A percentile compares a stretch with the other conserved stretches of the same genome.
Conservation (phyloP, 2,113 vertebrate genomes). For the Muntiacus muntjak region DNA sequence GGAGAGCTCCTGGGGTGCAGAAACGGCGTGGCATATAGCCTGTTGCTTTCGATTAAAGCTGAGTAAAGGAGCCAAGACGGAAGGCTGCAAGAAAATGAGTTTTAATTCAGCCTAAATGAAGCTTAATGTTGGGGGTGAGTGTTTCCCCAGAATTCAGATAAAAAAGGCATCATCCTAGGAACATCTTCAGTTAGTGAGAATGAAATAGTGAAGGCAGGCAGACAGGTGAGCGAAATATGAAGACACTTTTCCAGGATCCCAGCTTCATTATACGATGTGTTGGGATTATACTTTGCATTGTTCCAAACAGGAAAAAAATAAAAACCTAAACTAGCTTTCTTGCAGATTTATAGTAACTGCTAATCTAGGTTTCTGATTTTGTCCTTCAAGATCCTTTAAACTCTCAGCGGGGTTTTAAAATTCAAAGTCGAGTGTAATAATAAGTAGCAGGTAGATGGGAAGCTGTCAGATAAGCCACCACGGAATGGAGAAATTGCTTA, state of each 20-base stretch:
- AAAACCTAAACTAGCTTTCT: neutral
- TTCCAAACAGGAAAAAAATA: neutral
- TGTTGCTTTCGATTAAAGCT: neutral
- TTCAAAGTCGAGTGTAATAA: constrained; percentile 44
- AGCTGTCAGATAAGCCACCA: constrained; percentile 57
- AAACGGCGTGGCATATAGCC: neutral
- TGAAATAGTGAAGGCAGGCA: neutral
- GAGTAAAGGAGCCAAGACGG: neutral
- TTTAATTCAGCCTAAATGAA: constrained; percentile 3
- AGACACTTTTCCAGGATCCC: neutral
- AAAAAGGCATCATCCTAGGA: constrained; percentile 6
- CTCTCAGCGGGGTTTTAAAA: constrained; percentile 60
- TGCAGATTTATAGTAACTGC: constrained; percentile 43
- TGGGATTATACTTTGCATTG: neutral
- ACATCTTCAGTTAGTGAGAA: neutral
- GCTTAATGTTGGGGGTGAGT: constrained; percentile 18
- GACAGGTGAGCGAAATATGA: neutral
- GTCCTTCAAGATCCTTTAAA: constrained; percentile 62
- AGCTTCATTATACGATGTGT: neutral
- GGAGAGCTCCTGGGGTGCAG: neutral
- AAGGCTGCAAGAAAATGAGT: constrained; percentile 23
- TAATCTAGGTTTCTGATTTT: constrained; percentile 58
- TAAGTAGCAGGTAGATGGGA: constrained; percentile 60
- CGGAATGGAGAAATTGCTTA: constrained; percentile 16
- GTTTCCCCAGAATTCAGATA: constrained; percentile 29